These are phyloP conservation scores for Acronicta leporina DNA, from an alignment of 2,888 invertebrate genomes.

Conservation along the genomic window DNA sequence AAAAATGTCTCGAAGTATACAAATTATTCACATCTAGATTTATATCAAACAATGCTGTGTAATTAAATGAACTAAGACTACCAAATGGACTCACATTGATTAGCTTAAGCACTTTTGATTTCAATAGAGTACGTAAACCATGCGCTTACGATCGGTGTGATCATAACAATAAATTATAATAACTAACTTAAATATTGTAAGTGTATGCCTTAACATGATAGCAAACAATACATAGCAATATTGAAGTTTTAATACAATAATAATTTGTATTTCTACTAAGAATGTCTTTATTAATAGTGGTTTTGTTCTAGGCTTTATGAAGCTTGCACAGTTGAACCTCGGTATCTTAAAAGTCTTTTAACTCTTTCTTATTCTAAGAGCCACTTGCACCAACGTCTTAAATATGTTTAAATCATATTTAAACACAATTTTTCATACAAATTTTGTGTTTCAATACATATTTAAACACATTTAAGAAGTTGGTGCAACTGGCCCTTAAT, in stretches of 20 bases:
- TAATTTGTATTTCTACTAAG: too few species aligned
- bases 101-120: background rate
- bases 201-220: background rate
- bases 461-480: too few species aligned
- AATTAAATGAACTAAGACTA: slow-evolving; percentile 4
- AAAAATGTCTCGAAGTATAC: background rate
- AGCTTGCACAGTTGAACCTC: background rate
- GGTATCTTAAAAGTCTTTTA: background rate
- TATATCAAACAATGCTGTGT: slow-evolving; percentile 9
- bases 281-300: background rate
- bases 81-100: background rate
- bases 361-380: background rate
- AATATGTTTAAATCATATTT: too few species aligned
- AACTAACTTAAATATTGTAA: background rate
- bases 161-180: background rate
- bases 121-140: background rate
- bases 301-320: background rate
- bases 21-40: slow-evolving; percentile 4
- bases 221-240: background rate
- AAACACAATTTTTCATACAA: too few species aligned
- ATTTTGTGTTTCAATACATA: too few species aligned
- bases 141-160: background rate
- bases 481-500: too few species aligned
- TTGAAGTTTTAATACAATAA: background rate
- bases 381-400: too few species aligned